Evolutionary conservation across 2,888 invertebrate species (phyloP).

Genomic region (Allacma fusca): DNA sequence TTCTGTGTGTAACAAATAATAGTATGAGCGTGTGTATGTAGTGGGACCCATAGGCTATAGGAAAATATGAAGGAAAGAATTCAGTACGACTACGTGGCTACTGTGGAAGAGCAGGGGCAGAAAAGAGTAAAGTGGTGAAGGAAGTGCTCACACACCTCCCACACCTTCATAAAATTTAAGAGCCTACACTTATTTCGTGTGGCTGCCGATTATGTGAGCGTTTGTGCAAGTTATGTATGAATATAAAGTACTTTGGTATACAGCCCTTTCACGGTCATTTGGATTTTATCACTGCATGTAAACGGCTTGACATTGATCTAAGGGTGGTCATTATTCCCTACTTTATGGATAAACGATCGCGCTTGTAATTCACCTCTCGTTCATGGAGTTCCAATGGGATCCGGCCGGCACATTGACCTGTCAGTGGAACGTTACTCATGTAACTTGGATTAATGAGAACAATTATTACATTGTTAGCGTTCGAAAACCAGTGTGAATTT

Average conservation of each 20-base stretch:
- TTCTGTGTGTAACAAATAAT: too few species aligned
- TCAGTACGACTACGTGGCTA: too few species aligned
- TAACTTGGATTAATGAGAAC: neutral
- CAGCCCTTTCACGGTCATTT: slow-evolving; percentile 11
- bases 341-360: neutral
- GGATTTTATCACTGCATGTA: slow-evolving; percentile 34
- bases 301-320: slow-evolving; percentile 23
- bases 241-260: neutral
- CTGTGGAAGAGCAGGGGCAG: too few species aligned
- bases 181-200: slow-evolving; percentile 4
- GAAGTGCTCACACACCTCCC: slow-evolving; percentile 16
- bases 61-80: too few species aligned
- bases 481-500: too few species aligned
- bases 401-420: neutral
- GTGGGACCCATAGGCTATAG: too few species aligned
- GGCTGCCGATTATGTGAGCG: neutral
- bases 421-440: neutral
- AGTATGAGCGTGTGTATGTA: too few species aligned
- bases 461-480: neutral
- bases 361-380: slow-evolving; percentile 22
- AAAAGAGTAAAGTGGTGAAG: neutral
- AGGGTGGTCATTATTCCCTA: slow-evolving; percentile 15
- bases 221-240: slow-evolving; percentile 4
- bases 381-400: neutral
- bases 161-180: slow-evolving; percentile 16